Percentiles rank a stretch among this genome's conserved stretches.
These are phyloP conservation scores for Clarias laeviceps DNA, from an alignment of 2,797 vertebrate species.

Conservation along the genomic window DNA sequence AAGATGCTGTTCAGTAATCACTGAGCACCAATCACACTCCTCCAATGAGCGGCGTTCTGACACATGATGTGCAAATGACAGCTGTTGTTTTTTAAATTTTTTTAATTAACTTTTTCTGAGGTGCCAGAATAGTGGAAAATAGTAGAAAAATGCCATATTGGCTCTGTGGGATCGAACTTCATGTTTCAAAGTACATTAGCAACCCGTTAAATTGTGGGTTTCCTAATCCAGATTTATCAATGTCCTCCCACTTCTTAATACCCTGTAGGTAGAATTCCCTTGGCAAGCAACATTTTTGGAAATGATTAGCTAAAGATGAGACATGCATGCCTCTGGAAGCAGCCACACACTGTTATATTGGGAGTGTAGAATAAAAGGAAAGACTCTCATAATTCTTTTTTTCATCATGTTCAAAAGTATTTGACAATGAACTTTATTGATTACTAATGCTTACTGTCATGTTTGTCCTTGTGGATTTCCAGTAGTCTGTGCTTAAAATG, in stretches of 20 bases:
- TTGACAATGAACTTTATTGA: not conserved
- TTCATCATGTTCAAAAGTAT: no score
- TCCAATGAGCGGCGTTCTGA: slow-evolving; percentile 20
- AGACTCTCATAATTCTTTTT: not conserved
- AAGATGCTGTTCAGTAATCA: slow-evolving; percentile 4
- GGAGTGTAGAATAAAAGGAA: not conserved
- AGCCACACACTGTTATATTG: not conserved
- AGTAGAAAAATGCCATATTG: not conserved
- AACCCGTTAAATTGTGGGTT: not conserved
- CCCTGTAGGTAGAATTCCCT: not conserved
- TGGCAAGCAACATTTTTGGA: slow-evolving; percentile 11
- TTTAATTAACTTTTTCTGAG: no score
- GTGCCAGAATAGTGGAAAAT: not conserved
- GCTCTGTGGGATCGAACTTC: not conserved
- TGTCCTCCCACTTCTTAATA: not conserved
- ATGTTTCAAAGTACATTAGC: not conserved
- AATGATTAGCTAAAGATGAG: not conserved
- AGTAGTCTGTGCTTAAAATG: not conserved
- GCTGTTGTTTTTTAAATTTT: not conserved
- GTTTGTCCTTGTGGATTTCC: no score
- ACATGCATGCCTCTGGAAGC: not conserved
- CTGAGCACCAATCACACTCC: not conserved
- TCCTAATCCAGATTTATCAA: slow-evolving; percentile 10
- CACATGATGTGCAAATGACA: slow-evolving; percentile 8
- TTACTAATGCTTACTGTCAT: not conserved